These are phyloP conservation scores for Arizona elegans DNA, from an alignment of 2,113 vertebrate species.

Conservation along the genomic window DNA sequence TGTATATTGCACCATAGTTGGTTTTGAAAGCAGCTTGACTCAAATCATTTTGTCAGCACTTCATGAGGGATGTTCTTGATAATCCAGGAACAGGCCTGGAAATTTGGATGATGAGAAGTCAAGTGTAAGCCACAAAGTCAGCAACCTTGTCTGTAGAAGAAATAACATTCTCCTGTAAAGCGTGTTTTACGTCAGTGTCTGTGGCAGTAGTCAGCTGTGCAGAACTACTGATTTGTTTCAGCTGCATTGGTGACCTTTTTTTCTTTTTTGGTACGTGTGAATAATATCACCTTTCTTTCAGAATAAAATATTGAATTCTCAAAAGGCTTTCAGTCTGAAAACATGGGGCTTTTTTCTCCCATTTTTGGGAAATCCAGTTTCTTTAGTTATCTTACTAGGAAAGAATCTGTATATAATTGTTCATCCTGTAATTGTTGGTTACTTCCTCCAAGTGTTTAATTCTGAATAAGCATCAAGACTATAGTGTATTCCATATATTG, in stretches of 20 bases:
- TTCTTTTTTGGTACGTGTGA: not conserved
- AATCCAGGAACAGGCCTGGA: not conserved
- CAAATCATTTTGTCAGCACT: not conserved
- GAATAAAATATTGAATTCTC: not conserved
- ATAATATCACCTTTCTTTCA: not conserved
- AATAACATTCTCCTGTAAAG: not conserved
- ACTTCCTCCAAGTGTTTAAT: not conserved
- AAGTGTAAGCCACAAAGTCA: not conserved
- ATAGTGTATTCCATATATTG: not conserved
- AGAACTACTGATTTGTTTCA: conserved; percentile 12
- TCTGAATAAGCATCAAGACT: not conserved
- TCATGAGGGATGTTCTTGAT: not conserved
- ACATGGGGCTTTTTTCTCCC: not conserved
- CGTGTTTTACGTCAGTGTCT: not conserved
- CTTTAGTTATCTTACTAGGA: not conserved
- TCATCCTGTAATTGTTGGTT: not conserved
- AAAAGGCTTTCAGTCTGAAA: not conserved
- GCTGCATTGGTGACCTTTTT: not conserved
- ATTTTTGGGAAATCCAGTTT: not conserved
- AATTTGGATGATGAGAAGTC: not conserved
- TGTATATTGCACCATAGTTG: not conserved
- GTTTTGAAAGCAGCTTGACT: not conserved
- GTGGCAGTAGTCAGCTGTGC: conserved; percentile 30
- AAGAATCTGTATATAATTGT: not conserved
- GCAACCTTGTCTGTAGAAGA: not conserved